phyloP scores from a whole-genome alignment of 1,140 invertebrate species.

The Whitmania pigra region DNA sequence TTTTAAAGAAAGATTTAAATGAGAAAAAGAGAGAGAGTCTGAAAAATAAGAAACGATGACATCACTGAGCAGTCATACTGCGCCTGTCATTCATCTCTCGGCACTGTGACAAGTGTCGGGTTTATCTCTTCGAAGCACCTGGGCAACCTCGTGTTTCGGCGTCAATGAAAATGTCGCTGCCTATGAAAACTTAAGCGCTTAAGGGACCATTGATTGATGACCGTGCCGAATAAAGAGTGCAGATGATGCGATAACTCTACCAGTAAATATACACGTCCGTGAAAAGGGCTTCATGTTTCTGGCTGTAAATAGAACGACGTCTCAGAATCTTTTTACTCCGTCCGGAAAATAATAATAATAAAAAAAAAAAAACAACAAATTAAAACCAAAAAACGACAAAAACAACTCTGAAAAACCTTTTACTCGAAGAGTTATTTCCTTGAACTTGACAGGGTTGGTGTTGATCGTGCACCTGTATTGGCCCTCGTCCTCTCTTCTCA shows the following conservation, averaged over 20 bases:
- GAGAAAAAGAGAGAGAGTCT: too few species aligned
- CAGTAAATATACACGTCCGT: too few species aligned
- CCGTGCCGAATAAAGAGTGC: slow-evolving; percentile 5
- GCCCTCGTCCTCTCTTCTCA: slow-evolving; percentile 31
- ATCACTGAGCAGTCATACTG: too few species aligned
- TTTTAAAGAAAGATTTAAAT: too few species aligned
- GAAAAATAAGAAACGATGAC: too few species aligned
- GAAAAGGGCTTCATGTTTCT: too few species aligned
- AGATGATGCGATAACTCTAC: neutral
- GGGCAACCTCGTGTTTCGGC: slow-evolving; percentile 9
- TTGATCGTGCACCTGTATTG: slow-evolving; percentile 37
- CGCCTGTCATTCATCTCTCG: too few species aligned
- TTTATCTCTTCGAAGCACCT: slow-evolving; percentile 9
- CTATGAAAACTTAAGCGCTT: slow-evolving; percentile 14
- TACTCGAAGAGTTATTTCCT: slow-evolving; percentile 35
- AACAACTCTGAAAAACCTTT: slow-evolving; percentile 29
- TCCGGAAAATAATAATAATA: too few species aligned
- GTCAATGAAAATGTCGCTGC: slow-evolving; percentile 13
- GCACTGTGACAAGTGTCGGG: slow-evolving; percentile 5
- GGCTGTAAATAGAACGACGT: too few species aligned
- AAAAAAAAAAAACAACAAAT: too few species aligned
- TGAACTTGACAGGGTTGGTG: slow-evolving; percentile 37
- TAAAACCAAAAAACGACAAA: too few species aligned
- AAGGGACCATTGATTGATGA: slow-evolving; percentile 13
- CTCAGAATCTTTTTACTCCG: too few species aligned